These are phyloP conservation scores for Papilio xuthus DNA, from an alignment of 1,140 invertebrate species.

Conservation along the genomic window DNA sequence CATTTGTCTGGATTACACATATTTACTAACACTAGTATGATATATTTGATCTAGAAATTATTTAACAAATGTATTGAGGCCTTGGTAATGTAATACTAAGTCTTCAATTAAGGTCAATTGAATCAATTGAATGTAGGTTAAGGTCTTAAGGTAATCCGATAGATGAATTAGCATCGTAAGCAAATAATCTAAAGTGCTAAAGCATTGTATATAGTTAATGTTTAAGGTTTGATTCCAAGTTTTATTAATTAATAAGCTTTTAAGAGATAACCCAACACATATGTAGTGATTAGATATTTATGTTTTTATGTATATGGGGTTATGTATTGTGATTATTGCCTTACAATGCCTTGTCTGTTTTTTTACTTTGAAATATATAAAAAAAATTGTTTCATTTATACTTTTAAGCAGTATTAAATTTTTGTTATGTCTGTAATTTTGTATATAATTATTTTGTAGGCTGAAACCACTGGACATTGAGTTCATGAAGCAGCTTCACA, in stretches of 20 bases:
- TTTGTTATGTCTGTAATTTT: no score
- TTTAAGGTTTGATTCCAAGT: background rate
- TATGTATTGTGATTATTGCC: no score
- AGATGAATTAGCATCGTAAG: background rate
- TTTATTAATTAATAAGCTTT: background rate
- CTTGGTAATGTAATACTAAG: background rate
- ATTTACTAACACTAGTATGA: background rate
- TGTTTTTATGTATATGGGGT: no score
- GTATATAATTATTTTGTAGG: slow-evolving; percentile 70
- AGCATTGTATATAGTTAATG: background rate
- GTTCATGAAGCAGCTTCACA: slow-evolving; percentile 99
- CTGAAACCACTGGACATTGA: slow-evolving; percentile 96
- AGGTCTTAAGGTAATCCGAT: background rate
- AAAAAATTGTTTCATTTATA: no score
- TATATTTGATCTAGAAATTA: background rate
- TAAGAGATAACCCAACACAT: background rate
- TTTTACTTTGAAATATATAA: no score
- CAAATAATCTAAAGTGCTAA: background rate
- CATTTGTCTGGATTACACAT: background rate
- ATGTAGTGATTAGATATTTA: no score
- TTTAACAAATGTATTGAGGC: background rate
- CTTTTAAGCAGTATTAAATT: no score
- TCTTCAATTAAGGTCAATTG: slow-evolving; percentile 17
- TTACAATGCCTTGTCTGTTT: no score
- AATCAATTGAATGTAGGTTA: slow-evolving; percentile 9